Conservation (phyloP, 2,113 vertebrate species). For the Chaetorhynchus papuensis region DNA sequence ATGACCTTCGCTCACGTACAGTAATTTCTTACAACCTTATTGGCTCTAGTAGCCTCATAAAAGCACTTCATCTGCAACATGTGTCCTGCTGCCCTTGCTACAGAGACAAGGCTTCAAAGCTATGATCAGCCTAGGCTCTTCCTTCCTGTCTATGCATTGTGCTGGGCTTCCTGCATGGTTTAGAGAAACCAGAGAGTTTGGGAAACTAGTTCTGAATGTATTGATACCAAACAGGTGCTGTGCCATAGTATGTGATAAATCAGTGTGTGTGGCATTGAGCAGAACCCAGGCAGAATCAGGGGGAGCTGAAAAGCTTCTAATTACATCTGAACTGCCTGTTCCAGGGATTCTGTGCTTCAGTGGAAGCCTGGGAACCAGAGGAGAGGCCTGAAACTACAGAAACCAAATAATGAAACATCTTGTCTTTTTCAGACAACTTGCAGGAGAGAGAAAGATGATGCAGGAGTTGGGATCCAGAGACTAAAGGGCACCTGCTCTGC, state of each 20-base stretch:
- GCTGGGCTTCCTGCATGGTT: background rate
- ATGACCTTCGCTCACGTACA: background rate
- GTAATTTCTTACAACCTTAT: background rate
- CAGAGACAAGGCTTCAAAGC: background rate
- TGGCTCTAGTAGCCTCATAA: background rate
- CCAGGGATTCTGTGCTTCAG: background rate
- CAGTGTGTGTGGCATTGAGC: background rate
- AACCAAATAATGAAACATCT: background rate
- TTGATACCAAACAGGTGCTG: background rate
- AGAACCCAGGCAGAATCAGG: background rate
- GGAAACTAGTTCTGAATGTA: background rate
- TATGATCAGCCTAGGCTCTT: slow-evolving; percentile 7
- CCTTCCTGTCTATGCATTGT: background rate
- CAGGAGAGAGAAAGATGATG: background rate
- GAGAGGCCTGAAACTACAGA: background rate
- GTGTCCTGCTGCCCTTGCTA: background rate
- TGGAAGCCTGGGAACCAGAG: background rate
- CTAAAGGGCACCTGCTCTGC: background rate
- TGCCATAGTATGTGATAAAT: background rate
- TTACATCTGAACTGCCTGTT: slow-evolving; percentile 21
- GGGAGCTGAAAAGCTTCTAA: slow-evolving; percentile 18
- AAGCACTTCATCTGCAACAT: background rate
- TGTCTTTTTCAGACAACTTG: background rate
- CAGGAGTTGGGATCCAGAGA: background rate
- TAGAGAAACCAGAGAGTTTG: background rate